Conservation (phyloP, 1,140 invertebrate species). For the Lepidurus packardi region DNA sequence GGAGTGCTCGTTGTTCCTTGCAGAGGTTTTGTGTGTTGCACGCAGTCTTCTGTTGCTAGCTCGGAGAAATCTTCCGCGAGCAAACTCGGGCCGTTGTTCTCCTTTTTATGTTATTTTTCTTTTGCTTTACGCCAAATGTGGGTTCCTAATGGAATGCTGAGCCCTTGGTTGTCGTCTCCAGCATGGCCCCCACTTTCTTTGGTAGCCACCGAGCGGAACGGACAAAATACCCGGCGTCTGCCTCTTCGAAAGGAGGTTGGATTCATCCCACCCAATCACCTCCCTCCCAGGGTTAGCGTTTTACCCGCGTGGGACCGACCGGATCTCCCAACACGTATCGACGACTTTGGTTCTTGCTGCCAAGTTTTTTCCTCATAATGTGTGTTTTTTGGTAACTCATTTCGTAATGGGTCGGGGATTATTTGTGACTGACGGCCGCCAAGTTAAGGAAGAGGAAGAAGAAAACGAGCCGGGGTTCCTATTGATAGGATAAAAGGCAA, state of each 20-base stretch:
- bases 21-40: not conserved
- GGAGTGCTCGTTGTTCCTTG: not conserved
- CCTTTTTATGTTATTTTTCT: not conserved
- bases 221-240: slow-evolving; percentile 20
- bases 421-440: slow-evolving; percentile 17
- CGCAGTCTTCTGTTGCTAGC: not conserved
- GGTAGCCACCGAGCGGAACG: not conserved
- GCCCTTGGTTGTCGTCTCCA: slow-evolving; percentile 17
- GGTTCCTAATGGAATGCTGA: slow-evolving; percentile 11
- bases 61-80: not conserved
- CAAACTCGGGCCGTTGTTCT: not conserved
- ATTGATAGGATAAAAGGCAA: slow-evolving; percentile 19
- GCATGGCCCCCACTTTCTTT: slow-evolving; percentile 15
- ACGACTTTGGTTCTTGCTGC: not conserved
- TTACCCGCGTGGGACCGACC: not conserved
- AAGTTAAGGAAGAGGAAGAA: slow-evolving; percentile 11
- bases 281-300: not conserved
- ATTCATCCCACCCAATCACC: not conserved
- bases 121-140: not conserved
- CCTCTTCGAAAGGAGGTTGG: not conserved
- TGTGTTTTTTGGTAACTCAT: slow-evolving; percentile 22
- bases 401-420: slow-evolving; percentile 12
- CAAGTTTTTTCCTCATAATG: slow-evolving; percentile 5
- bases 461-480: slow-evolving; percentile 6
- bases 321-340: slow-evolving; percentile 14